Conservation (phyloP, 2,113 vertebrate species). For the Lophotis ruficrista region DNA sequence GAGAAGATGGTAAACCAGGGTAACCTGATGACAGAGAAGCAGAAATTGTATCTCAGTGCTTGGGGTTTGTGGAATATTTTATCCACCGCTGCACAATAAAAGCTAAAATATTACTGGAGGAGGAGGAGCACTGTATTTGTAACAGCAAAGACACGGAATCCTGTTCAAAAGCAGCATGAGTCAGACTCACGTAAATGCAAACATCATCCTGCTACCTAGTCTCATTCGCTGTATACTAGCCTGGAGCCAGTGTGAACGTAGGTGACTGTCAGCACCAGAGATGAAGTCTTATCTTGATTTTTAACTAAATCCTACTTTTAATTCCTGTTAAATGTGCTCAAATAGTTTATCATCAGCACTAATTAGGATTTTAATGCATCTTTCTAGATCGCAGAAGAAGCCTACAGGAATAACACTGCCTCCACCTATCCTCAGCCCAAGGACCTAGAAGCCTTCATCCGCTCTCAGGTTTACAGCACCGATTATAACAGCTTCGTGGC, state of each 20-base stretch:
- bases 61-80: not conserved
- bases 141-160: not conserved
- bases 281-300: not conserved
- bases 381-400: constrained; percentile 86
- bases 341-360: not conserved
- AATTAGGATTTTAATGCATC: not conserved
- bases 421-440: constrained; percentile 86
- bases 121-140: not conserved
- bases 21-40: not conserved
- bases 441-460: constrained; percentile 86
- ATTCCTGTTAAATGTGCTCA: not conserved
- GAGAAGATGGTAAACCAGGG: not conserved
- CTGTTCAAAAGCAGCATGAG: not conserved
- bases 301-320: not conserved
- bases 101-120: not conserved
- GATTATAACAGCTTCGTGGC: constrained; percentile 86
- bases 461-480: constrained; percentile 83
- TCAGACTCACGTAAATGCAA: not conserved
- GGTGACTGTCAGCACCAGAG: not conserved
- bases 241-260: not conserved
- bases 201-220: not conserved
- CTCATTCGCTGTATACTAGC: accelerated
- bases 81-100: not conserved
- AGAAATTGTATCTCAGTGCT: not conserved
- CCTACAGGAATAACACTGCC: constrained; percentile 86